Evolutionary conservation across 2,113 vertebrate genomes (phyloP).

Genomic region (Leptobrachium ailaonicum): DNA sequence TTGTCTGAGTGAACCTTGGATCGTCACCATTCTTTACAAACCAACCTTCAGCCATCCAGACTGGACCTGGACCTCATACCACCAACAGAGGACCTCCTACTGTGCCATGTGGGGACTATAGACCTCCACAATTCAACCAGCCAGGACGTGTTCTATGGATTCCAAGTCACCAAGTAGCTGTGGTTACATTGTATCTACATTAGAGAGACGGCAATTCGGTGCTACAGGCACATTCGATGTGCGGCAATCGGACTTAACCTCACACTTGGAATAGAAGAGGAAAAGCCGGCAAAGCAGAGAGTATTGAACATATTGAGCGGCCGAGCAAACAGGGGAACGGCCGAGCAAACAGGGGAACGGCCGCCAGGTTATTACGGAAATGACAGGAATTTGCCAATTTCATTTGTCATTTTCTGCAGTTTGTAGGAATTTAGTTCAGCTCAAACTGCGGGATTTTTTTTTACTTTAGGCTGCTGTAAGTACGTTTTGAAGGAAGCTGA

Average conservation of each 20-base stretch:
- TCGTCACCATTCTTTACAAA: too few relatives aligned
- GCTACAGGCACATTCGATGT: background rate
- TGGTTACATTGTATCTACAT: background rate
- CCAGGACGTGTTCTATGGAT: too few relatives aligned
- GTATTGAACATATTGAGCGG: conserved; percentile 21
- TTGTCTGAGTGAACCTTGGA: too few relatives aligned
- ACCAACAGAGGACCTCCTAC: too few relatives aligned
- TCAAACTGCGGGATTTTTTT: background rate
- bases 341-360: background rate
- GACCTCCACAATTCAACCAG: too few relatives aligned
- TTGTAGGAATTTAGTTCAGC: background rate
- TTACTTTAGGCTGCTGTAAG: background rate
- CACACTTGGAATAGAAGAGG: background rate
- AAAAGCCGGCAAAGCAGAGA: conserved; percentile 25
- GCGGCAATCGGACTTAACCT: conserved; percentile 7
- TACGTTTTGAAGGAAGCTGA: background rate
- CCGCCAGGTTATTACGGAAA: conserved; percentile 18
- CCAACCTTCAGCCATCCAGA: too few relatives aligned
- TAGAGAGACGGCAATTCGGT: background rate
- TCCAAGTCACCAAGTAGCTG: background rate
- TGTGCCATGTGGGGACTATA: too few relatives aligned
- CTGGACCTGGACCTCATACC: too few relatives aligned
- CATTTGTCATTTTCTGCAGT: background rate
- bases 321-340: background rate
- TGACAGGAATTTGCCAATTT: background rate